Evolutionary conservation across 2,113 vertebrate species (phyloP).

Genomic region (Alosa alosa): DNA sequence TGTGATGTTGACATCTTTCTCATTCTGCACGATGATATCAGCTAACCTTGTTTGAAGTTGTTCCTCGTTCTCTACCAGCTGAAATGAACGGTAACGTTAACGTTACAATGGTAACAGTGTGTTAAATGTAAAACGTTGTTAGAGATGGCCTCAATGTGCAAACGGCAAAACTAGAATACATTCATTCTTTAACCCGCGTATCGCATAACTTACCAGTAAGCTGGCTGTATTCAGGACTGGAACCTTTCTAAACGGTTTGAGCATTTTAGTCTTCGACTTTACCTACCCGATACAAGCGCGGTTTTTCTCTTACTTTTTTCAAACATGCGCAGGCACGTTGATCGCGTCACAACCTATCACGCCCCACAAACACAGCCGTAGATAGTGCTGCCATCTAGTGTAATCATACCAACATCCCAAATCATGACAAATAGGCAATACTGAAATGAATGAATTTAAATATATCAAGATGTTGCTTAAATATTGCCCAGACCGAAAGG

Average conservation of each 20-base stretch:
- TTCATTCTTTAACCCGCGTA: neutral
- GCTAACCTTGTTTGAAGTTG: conserved; percentile 69
- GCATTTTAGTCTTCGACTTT: neutral
- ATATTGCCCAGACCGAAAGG: too few relatives aligned
- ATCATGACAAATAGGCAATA: too few relatives aligned
- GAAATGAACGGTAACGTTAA: neutral
- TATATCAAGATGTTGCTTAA: too few relatives aligned
- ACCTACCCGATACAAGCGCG: neutral
- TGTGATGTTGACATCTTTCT: conserved; percentile 59
- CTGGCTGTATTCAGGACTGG: conserved; percentile 66
- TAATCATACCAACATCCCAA: neutral
- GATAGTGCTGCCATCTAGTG: neutral
- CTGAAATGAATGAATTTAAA: too few relatives aligned
- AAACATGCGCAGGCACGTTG: neutral
- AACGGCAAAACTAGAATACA: neutral
- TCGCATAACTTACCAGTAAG: conserved; percentile 65
- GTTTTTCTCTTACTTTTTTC: neutral
- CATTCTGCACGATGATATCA: conserved; percentile 57
- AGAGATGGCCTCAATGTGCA: neutral
- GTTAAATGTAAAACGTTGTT: conserved; percentile 18
- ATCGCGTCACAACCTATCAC: neutral
- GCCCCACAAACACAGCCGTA: neutral
- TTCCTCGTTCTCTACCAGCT: conserved; percentile 74
- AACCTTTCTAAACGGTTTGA: conserved; percentile 67
- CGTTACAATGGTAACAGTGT: neutral